These are phyloP conservation scores for Chaetogeoica ovagalla DNA, from an alignment of 2,888 invertebrate genomes.

Conservation along the genomic window DNA sequence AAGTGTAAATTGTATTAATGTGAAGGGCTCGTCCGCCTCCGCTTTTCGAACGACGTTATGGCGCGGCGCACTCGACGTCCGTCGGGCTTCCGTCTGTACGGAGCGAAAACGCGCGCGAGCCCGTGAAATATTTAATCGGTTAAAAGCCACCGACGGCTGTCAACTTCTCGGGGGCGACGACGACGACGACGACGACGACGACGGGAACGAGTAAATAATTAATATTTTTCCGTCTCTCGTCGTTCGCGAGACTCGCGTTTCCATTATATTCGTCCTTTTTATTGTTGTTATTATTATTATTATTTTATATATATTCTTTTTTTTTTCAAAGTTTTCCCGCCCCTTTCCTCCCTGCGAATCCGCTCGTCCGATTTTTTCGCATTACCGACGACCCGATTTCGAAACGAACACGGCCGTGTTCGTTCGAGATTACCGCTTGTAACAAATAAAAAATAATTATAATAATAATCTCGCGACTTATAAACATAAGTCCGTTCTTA, in stretches of 20 bases:
- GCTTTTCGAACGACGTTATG: slow-evolving; percentile 20
- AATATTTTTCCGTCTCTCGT: slow-evolving; percentile 34
- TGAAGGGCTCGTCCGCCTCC: background rate
- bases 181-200: background rate
- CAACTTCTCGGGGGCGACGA: slow-evolving; percentile 19
- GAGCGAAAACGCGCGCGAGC: background rate
- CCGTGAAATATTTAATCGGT: slow-evolving; percentile 50
- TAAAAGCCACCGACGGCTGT: slow-evolving; percentile 49
- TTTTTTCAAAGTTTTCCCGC: background rate
- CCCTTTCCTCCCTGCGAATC: background rate
- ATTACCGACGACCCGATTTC: slow-evolving; percentile 30
- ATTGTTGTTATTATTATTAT: no score
- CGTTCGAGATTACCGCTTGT: slow-evolving; percentile 15
- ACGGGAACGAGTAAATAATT: slow-evolving; percentile 37
- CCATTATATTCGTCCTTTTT: background rate
- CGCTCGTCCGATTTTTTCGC: slow-evolving; percentile 12
- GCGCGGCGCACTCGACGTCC: slow-evolving; percentile 1
- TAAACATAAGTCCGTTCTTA: slow-evolving; percentile 14
- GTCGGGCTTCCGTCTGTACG: background rate
- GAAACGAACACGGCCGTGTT: slow-evolving; percentile 16
- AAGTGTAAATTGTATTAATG: slow-evolving; percentile 44
- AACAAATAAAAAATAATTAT: background rate
- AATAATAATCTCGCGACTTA: background rate
- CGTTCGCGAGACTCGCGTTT: background rate
- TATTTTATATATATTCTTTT: slow-evolving; percentile 2